A percentile compares a stretch with the other conserved stretches of the same genome.
Evolutionary conservation across 1,140 invertebrate genomes (phyloP).

Genomic region (Drosophila orosa): DNA sequence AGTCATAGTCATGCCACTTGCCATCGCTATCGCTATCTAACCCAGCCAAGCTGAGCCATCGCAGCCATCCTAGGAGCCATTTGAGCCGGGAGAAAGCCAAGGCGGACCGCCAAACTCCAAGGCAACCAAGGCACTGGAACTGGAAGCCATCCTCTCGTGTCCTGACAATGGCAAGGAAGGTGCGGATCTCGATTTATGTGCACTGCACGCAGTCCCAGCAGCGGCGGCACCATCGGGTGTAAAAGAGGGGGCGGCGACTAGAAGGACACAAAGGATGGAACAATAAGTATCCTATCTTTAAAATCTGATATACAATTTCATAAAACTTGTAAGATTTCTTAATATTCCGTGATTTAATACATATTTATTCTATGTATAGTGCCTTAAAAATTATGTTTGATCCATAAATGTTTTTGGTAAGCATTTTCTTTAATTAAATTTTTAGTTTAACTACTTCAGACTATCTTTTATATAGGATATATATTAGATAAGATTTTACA

Average conservation of each 20-base stretch:
- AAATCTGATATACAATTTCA: neutral
- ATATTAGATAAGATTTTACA: too few relatives aligned
- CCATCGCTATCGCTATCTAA: constrained; percentile 69
- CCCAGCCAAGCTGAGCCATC: constrained; percentile 43
- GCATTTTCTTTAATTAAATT: too few relatives aligned
- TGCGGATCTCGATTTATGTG: constrained; percentile 83
- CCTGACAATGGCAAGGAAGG: constrained; percentile 77
- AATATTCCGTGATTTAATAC: neutral
- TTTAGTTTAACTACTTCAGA: too few relatives aligned
- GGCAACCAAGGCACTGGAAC: constrained; percentile 40
- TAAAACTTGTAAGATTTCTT: too few relatives aligned
- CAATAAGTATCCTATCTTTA: neutral
- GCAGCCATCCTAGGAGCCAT: constrained; percentile 7
- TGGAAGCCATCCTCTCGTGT: constrained; percentile 53
- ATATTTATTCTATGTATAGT: neutral
- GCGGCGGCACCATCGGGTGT: constrained; percentile 15
- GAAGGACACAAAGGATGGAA: constrained; percentile 2
- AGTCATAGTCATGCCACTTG: constrained; percentile 78
- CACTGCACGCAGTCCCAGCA: constrained; percentile 70
- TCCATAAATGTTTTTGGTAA: too few relatives aligned
- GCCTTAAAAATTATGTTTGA: neutral
- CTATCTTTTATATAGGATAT: too few relatives aligned
- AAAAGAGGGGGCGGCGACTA: neutral
- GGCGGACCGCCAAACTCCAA: constrained; percentile 38
- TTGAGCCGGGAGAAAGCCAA: constrained; percentile 12